Base-by-base conservation (phyloP, 2,888 invertebrate genomes). In the Steinernema scapterisci region DNA sequence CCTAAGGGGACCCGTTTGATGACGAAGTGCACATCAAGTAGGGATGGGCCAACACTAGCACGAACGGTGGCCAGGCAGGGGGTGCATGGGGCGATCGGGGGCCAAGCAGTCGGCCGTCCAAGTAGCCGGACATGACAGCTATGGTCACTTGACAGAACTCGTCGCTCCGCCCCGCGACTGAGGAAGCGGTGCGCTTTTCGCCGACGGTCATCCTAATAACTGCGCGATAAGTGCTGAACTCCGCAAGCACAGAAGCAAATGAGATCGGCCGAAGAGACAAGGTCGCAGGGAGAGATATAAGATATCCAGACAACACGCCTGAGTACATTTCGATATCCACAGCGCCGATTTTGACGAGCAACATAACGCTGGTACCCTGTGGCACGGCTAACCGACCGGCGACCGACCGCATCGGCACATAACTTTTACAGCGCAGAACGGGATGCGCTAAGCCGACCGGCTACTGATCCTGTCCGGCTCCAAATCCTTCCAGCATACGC, bases 41-140 rank as follows among this genome's bases (percentile, higher is more conserved):
- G 63, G 31, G 31, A 21, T 63, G 31, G 31, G 31, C 6, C 11
- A 31, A 27, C 25, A 31, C 27, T 27, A 63, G 63, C 31, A 63
- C 11, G 63, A 63, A 63, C 63, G 63, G 63, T 63, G 63, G 63
- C 63, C 63, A 16, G 31, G 7, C 6, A 23, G 13, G 6, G 54
- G 63, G 63, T 21, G 52, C 52, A 52, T 52, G 52, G 52, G 52
- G 52, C 48, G 48, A 48, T 48, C 48, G 48, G 38, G 38, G 52
- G 52, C 52, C 52, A 52, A 52, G 52, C 52, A 52, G 52, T 27
- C 63, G 63, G 63, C 63, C 25, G 63, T 21, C 63, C 63, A 63
- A 63, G 63, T 63, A 63, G 63, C 63, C 63, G 63, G 63, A 63
- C 63, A 63, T 63, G 63, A 63, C 63, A 63, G 63, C 63, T 63